Percentiles rank a stretch among this genome's conserved stretches.
Conservation (phyloP, 2,888 invertebrate species). For the Cataglyphis albicans region DNA sequence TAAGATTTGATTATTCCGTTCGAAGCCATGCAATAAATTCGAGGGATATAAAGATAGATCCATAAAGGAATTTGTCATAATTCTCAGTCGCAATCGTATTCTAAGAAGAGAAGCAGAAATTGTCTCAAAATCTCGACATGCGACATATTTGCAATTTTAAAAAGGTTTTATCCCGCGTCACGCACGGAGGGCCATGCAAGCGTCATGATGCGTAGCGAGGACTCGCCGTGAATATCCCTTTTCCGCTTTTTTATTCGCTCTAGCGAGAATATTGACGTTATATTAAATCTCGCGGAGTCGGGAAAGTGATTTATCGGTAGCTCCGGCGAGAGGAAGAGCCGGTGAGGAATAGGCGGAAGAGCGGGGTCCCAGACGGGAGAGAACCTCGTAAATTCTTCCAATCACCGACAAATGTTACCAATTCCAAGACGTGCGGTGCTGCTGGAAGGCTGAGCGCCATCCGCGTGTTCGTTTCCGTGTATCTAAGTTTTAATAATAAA, state of each 20-base stretch:
- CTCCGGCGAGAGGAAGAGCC: conserved; percentile 43
- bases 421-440: conserved; percentile 64
- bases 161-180: conserved; percentile 44
- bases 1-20: not conserved
- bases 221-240: conserved; percentile 44
- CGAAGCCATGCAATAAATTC: conserved; percentile 5
- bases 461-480: conserved; percentile 15
- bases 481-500: conserved; percentile 51
- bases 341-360: conserved; percentile 50
- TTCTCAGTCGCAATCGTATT: not conserved
- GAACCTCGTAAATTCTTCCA: conserved; percentile 78
- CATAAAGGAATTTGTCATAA: not conserved
- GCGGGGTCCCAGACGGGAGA: conserved; percentile 51
- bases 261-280: conserved; percentile 75
- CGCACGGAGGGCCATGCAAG: conserved; percentile 30
- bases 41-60: not conserved
- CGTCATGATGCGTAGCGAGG: conserved; percentile 41
- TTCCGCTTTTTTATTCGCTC: conserved; percentile 68
- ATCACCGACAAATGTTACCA: conserved; percentile 79
- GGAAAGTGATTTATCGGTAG: conserved; percentile 78
- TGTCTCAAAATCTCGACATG: conserved; percentile 23
- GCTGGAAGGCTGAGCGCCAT: conserved; percentile 31
- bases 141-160: conserved; percentile 56
- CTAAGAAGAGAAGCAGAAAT: conserved; percentile 26
- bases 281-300: conserved; percentile 76